Evolutionary conservation across 2,797 vertebrate species (phyloP).

Genomic region (Yasuhikotakia modesta): DNA sequence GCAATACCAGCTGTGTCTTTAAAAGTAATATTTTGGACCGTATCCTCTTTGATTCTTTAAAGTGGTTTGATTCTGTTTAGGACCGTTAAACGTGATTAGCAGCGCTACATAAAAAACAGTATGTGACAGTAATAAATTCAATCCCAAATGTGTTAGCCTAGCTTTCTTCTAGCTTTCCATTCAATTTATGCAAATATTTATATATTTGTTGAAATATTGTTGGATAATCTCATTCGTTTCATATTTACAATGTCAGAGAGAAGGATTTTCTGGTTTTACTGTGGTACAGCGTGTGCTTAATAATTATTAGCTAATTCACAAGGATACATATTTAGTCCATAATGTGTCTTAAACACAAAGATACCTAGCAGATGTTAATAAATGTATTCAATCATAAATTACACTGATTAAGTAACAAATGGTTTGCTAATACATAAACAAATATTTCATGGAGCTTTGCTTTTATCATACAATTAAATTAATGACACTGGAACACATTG

Average conservation of each 20-base stretch:
- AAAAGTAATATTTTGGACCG: background rate
- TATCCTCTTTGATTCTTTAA: background rate
- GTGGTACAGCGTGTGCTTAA: background rate
- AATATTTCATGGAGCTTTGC: background rate
- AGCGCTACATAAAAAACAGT: slow-evolving; percentile 15
- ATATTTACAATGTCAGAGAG: slow-evolving; percentile 10
- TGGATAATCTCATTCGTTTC: slow-evolving; percentile 17
- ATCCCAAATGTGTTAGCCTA: background rate
- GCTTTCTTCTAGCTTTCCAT: background rate
- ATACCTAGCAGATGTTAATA: slow-evolving; percentile 19
- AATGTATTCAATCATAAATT: slow-evolving; percentile 21
- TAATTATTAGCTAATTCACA: background rate
- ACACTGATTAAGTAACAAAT: slow-evolving; percentile 37
- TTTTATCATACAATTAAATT: background rate
- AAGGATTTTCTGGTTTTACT: slow-evolving; percentile 26
- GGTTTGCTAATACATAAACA: slow-evolving; percentile 12
- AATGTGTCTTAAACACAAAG: slow-evolving; percentile 9
- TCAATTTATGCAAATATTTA: background rate
- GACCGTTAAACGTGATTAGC: slow-evolving; percentile 20
- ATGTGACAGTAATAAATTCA: slow-evolving; percentile 18
- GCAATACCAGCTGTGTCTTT: background rate
- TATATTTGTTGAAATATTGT: slow-evolving; percentile 1
- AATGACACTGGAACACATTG: background rate
- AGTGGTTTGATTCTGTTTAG: background rate
- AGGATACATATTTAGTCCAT: slow-evolving; percentile 9